A percentile compares a stretch with the other conserved stretches of the same genome.
Conservation (phyloP, 2,888 invertebrate genomes). For the Lissonota sp. region DNA sequence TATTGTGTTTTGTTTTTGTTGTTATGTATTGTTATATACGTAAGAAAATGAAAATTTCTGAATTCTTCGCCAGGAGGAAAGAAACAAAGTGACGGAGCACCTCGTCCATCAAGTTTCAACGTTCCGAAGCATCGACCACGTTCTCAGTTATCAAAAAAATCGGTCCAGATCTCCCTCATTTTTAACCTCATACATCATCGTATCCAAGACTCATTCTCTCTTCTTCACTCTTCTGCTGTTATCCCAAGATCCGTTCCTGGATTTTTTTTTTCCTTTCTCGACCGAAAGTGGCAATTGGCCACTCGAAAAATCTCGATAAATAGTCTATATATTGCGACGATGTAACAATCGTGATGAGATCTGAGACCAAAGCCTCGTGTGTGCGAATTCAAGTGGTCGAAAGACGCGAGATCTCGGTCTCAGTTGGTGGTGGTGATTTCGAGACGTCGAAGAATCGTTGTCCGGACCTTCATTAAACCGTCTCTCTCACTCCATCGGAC, state of each 20-base stretch:
- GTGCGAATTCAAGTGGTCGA: constrained; percentile 54
- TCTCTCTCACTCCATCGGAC: constrained; percentile 61
- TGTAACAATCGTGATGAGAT: constrained; percentile 59
- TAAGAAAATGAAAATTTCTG: too few relatives aligned
- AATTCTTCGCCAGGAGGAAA: too few relatives aligned
- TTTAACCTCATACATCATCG: too few relatives aligned
- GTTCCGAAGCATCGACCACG: too few relatives aligned
- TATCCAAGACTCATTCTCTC: not conserved
- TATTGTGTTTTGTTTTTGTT: too few relatives aligned
- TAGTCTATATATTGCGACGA: constrained; percentile 12
- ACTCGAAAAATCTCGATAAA: constrained; percentile 46
- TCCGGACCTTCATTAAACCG: constrained; percentile 79
- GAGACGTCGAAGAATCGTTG: constrained; percentile 62
- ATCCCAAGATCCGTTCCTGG: constrained; percentile 42
- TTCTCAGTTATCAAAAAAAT: too few relatives aligned
- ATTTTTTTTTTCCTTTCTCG: constrained; percentile 14
- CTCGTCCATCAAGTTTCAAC: too few relatives aligned
- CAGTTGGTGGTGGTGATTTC: constrained; percentile 48
- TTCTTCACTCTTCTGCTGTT: constrained; percentile 35
- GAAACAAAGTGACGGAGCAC: too few relatives aligned
- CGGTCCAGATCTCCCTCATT: too few relatives aligned
- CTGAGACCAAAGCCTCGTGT: constrained; percentile 35
- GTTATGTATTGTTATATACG: too few relatives aligned
- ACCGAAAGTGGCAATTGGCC: constrained; percentile 65
- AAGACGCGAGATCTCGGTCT: constrained; percentile 4